Percentiles rank a stretch among this genome's conserved stretches.
Evolutionary conservation across 2,888 invertebrate genomes (phyloP).

Genomic region (Protodeltote pygarga): DNA sequence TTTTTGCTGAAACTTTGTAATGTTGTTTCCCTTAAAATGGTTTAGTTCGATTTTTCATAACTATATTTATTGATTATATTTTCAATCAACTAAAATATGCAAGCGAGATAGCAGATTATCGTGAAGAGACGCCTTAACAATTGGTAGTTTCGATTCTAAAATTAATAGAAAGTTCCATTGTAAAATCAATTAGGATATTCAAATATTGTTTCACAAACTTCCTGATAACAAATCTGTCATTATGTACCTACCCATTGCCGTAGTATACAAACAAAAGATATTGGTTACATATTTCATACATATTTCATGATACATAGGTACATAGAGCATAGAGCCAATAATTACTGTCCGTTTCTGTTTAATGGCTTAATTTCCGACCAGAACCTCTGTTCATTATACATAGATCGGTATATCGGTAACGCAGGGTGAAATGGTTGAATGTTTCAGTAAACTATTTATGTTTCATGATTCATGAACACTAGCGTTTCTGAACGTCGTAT

Average conservation of each 20-base stretch:
- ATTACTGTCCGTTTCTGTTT: slow-evolving; percentile 16
- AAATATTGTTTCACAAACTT: slow-evolving; percentile 43
- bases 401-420: not conserved
- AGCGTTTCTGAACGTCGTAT: slow-evolving; percentile 18
- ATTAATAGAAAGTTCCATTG: slow-evolving; percentile 19
- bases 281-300: too few species aligned
- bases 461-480: slow-evolving; percentile 20
- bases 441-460: slow-evolving; percentile 12
- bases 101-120: too few species aligned
- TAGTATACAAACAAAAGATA: too few species aligned
- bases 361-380: slow-evolving; percentile 10
- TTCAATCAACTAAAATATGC: too few species aligned
- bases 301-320: too few species aligned
- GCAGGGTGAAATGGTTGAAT: slow-evolving; percentile 3
- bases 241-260: too few species aligned
- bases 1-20: too few species aligned
- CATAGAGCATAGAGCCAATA: slow-evolving; percentile 23
- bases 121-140: too few species aligned
- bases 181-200: slow-evolving; percentile 33
- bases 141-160: slow-evolving; percentile 1
- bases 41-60: too few species aligned
- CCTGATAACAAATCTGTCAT: slow-evolving; percentile 29
- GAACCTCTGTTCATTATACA: not conserved
- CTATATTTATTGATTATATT: too few species aligned
- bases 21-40: too few species aligned